Evolutionary conservation across 2,888 invertebrate species (phyloP), one percentile per base, ranked within the genome.

Genomic region (Leptarthrus brevirostris): DNA sequence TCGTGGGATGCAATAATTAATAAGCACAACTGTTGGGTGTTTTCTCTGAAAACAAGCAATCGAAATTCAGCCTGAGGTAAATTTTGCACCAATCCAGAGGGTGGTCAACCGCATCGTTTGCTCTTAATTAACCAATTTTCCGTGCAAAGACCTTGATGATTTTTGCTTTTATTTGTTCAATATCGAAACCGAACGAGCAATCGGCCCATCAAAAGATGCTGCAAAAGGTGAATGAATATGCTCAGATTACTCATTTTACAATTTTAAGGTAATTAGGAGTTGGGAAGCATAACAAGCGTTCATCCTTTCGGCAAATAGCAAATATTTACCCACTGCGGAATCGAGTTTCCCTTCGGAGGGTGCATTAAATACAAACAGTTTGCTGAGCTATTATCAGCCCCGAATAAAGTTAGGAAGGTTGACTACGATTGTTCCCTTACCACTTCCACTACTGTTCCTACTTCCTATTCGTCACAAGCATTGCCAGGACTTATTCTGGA

Each of bases 291-390:
- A 70, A 36, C 70, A 70, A 26, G 70, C 30, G 18, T 22, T 49
- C 70, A 70, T 70, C 70, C 70, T 52, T 70, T 70, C 3, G 10
- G 53, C 70, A 70, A 70, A 70, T 18, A 70, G 53, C 52, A 49
- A 52, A 70, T 70, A 70, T 70, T 70, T 52, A 52, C 53, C 12
- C 53, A 16, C 12, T 8, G 20, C 12, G 34, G 14, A 53, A 16
- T 30, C 36, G 24, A 14, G 20, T n/a, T n/a, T n/a, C n/a, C n/a
- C n/a, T n/a, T n/a, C 18, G 52, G 36, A 18, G 3, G 10, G 12
- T 12, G 12, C 3, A 22, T 4, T 22, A 10, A 36, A 40, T 40
- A 40, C 61, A 40, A 12, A 18, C 22, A 52, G 22, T 70, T 53
- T 70, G 70, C 34, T 6, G n/a, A 70, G 70, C 70, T 70, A 70